These are phyloP conservation scores for Eubasilissa splendida DNA, from an alignment of 2,888 invertebrate genomes.

Conservation along the genomic window DNA sequence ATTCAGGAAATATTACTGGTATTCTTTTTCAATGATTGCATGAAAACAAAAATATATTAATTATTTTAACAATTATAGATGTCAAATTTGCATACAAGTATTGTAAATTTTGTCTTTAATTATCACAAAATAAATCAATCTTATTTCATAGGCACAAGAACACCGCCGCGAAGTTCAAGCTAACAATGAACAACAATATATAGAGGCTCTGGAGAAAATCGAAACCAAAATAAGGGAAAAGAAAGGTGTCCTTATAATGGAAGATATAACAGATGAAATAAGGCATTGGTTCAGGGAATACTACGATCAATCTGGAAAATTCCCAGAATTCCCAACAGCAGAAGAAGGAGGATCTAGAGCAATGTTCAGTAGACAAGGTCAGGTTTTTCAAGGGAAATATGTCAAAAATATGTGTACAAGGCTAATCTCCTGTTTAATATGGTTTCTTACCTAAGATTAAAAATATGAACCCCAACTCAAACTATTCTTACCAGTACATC, in stretches of 20 bases:
- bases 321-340: conserved; percentile 93
- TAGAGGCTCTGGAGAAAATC: conserved; percentile 76
- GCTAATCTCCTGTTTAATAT: neutral
- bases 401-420: neutral
- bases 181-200: conserved; percentile 79
- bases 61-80: too few species aligned
- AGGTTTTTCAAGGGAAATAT: neutral
- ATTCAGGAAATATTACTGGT: too few species aligned
- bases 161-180: conserved; percentile 78
- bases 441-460: neutral
- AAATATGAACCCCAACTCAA: neutral
- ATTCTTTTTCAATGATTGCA: too few species aligned
- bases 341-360: conserved; percentile 92
- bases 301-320: conserved; percentile 85
- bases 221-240: conserved; percentile 79
- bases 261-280: conserved; percentile 90
- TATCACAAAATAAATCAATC: neutral
- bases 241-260: conserved; percentile 84
- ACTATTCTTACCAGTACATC: too few species aligned
- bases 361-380: conserved; percentile 85
- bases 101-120: neutral
- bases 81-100: too few species aligned
- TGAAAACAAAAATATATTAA: too few species aligned
- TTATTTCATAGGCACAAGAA: conserved; percentile 66
- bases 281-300: conserved; percentile 90